These are phyloP conservation scores for Rhinogobio ventralis DNA, from an alignment of 2,797 vertebrate genomes.

Conservation along the genomic window DNA sequence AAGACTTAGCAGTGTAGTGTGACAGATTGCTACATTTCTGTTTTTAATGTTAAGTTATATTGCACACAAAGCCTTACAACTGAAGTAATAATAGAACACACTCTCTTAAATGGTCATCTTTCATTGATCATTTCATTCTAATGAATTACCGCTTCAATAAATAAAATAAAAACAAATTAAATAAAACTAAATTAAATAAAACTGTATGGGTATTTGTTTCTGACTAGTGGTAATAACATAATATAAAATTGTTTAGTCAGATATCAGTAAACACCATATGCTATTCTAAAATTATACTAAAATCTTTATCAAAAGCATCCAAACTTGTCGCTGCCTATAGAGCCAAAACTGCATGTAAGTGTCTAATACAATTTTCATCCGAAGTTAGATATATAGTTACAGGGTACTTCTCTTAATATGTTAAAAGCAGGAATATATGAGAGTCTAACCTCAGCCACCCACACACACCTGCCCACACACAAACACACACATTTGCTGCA, in stretches of 20 bases:
- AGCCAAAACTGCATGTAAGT: neutral
- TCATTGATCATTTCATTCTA: neutral
- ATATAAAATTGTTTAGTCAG: neutral
- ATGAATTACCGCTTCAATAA: neutral
- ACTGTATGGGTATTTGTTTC: no score
- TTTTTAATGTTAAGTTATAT: neutral
- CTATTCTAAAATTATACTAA: neutral
- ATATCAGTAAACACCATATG: neutral
- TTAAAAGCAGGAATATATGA: conserved; percentile 14
- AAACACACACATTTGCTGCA: neutral
- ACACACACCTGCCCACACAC: conserved; percentile 20
- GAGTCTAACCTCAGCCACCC: conserved; percentile 10
- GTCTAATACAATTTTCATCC: neutral
- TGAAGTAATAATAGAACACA: no score
- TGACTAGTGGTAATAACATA: neutral
- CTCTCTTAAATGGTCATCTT: no score
- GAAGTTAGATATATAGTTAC: neutral
- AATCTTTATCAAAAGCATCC: neutral
- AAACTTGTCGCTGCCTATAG: neutral
- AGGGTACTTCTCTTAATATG: neutral
- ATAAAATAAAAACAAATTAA: no score
- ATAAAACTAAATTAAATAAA: no score
- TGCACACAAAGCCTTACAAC: neutral
- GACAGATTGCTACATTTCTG: neutral
- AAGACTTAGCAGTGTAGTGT: neutral